Percentiles rank a stretch among this genome's conserved stretches.
Evolutionary conservation across 2,888 invertebrate species (phyloP).

Genomic region (Cataglyphis altisquamis): DNA sequence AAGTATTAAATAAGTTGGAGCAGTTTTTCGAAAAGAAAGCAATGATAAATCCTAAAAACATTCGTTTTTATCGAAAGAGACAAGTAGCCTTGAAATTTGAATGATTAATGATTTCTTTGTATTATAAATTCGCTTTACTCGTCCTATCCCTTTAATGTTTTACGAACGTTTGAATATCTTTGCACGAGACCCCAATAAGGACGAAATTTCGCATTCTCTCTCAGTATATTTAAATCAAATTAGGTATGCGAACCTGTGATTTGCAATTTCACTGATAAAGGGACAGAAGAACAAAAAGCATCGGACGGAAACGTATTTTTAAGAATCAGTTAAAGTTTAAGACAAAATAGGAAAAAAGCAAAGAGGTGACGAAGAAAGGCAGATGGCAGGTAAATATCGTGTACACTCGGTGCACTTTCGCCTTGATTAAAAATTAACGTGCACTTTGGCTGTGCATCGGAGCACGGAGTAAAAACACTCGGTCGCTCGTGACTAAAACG

Average conservation of each 20-base stretch:
- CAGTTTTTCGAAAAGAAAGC: neutral
- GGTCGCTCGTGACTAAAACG: conserved; percentile 63
- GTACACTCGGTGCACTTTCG: conserved; percentile 66
- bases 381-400: conserved; percentile 48
- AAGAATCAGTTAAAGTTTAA: conserved; percentile 9
- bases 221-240: neutral
- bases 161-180: neutral
- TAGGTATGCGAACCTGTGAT: neutral
- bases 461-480: conserved; percentile 66
- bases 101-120: neutral
- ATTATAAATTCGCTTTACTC: neutral
- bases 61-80: neutral
- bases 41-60: neutral
- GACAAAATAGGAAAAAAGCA: conserved; percentile 9
- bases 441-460: conserved; percentile 70
- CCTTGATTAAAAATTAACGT: conserved; percentile 75
- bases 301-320: neutral
- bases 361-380: conserved; percentile 41
- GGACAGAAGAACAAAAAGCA: neutral
- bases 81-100: neutral
- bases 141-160: neutral
- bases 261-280: neutral
- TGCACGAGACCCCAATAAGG: neutral
- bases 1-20: neutral
- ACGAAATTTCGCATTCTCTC: neutral